Evolutionary conservation across 2,797 vertebrate species (phyloP).

Genomic region (Salarias fasciatus): DNA sequence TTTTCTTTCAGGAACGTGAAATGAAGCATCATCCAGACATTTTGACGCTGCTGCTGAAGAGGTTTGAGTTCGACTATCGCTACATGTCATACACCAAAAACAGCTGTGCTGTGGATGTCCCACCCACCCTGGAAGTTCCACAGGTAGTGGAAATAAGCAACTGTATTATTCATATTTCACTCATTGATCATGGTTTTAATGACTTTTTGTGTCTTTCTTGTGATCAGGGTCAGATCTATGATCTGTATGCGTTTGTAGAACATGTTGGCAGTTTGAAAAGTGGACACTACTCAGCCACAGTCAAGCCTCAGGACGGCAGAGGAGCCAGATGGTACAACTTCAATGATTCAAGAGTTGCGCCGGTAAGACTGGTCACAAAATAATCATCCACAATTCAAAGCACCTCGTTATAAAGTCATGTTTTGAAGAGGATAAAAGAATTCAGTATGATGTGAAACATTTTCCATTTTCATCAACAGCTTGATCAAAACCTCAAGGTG

Average conservation of each 20-base stretch:
- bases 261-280: slow-evolving; percentile 64
- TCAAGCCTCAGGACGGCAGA: slow-evolving; percentile 51
- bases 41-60: slow-evolving; percentile 77
- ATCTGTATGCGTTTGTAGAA: slow-evolving; percentile 75
- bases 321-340: slow-evolving; percentile 66
- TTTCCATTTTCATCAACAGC: slow-evolving; percentile 11
- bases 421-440: no score
- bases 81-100: slow-evolving; percentile 72
- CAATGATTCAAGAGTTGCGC: slow-evolving; percentile 36
- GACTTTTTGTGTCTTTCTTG: not conserved
- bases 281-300: slow-evolving; percentile 73
- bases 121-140: slow-evolving; percentile 43
- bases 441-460: no score
- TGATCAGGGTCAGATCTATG: slow-evolving; percentile 60
- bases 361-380: slow-evolving; percentile 53
- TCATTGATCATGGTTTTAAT: not conserved
- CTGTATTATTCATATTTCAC: fast-evolving
- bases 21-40: slow-evolving; percentile 68
- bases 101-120: slow-evolving; percentile 45
- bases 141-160: slow-evolving; percentile 20
- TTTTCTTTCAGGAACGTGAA: slow-evolving; percentile 54
- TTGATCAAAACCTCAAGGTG: fast-evolving
- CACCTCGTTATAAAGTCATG: no score
- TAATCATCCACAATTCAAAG: no score
- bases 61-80: slow-evolving; percentile 70